Base-by-base conservation (phyloP, 2,113 vertebrate species). In the Pollachius pollachius region DNA sequence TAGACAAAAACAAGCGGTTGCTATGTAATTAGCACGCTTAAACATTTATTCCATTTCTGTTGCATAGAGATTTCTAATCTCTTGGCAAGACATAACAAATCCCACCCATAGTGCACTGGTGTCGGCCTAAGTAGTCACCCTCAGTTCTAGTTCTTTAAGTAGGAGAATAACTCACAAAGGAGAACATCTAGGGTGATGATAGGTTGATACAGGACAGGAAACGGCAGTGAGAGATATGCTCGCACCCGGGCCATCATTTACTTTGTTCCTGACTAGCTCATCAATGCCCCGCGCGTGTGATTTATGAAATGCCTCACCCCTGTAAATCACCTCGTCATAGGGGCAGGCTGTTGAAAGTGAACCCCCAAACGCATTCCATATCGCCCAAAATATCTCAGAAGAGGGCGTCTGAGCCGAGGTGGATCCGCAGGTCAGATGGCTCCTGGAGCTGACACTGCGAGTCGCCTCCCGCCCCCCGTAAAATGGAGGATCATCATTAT, bases 261-360 rank as follows among this genome's bases (percentile, higher is more conserved):
- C 19, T 52, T 12, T 5, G 37, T 21, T 34, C 19, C 57, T 57
- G 12, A 70, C 64, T 69, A 37, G 71, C 30, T 70, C 70, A 77
- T 86, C 74, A 78, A 58, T 61, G 64, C 25, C 54, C 80, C 70
- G 61, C 48, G 17, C 27, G 34, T 21, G 27, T 82, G 70, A 75
- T 86, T 85, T 79, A 81, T 23, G 56, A 48, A 65, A 23, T 19
- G 15, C 23, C 61, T 63, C 57, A 70, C 62, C 62, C 27, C 62
- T 15, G 61, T 75, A 61, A 78, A 81, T 84, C 67, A 81, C 59
- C 41, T 58, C 15, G 30, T 58, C 59, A 62, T 54, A 67, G 3
- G 63, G 73, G 27, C 19, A 68, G 72, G 18, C 57, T 56, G 56
- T 65, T 67, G 65, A 41, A 73, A 78, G 41, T 0, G 69, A 75